phyloP scores from a whole-genome alignment of 1,140 invertebrate genomes.

The Eurytemora carolleeae region DNA sequence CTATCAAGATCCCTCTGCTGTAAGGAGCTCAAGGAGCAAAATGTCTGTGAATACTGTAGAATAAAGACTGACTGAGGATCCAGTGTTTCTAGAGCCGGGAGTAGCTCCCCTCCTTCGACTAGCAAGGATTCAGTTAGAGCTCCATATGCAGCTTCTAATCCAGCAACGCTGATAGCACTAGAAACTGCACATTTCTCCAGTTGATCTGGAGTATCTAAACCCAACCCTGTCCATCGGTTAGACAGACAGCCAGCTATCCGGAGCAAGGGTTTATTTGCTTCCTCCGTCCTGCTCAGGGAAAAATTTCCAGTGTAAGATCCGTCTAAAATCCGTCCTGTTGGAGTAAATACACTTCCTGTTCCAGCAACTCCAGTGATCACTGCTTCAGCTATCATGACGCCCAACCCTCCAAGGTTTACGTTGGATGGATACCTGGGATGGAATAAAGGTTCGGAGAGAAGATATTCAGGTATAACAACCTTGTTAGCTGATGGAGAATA shows the following conservation, averaged over 20 bases:
- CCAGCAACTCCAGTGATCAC: constrained; percentile 9
- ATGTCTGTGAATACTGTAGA: constrained; percentile 4
- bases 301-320: not conserved
- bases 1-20: constrained; percentile 6
- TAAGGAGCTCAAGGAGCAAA: constrained; percentile 1
- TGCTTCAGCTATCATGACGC: constrained; percentile 9
- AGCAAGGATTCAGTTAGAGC: constrained; percentile 5
- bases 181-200: constrained; percentile 6
- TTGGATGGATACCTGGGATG: constrained; percentile 8
- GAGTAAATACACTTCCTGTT: constrained; percentile 2
- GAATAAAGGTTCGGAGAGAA: constrained; percentile 20
- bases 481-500: constrained; percentile 16
- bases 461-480: constrained; percentile 28
- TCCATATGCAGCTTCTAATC: not conserved
- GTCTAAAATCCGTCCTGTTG: constrained; percentile 5
- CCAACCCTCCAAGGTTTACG: constrained; percentile 8
- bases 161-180: not conserved
- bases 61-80: constrained; percentile 14
- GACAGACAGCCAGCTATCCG: not conserved
- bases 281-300: not conserved
- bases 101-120: constrained; percentile 2
- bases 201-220: constrained; percentile 9
- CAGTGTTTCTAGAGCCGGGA: constrained; percentile 6
- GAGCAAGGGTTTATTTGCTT: not conserved
- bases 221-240: not conserved